Base-by-base conservation (phyloP, 64 coral and sea anemone genomes). In the Trachythela sp. region DNA sequence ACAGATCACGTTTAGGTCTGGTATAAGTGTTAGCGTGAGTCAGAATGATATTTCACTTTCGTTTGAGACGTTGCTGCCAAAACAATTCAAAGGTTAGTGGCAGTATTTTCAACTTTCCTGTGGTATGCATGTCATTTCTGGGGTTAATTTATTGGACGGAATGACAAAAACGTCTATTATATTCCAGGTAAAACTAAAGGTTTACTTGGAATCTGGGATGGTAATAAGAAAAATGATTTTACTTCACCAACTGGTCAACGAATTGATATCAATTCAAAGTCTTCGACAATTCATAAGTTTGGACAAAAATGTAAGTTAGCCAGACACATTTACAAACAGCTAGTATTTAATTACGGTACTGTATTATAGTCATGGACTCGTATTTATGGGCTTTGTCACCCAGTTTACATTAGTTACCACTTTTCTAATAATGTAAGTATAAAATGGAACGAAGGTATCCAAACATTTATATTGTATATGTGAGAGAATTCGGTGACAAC, bases 201-300 rank as follows among this genome's bases (percentile, higher is more conserved):
- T 39, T 80, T 80, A 8, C 75, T 80, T 39, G 75, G 75, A 80
- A 29, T 80, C 13, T 80, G 75, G 75, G 75, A 80, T 38, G 75
- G 20, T 8, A 18, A 80, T 39, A 80, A 30, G 37, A 39, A 36
- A 22, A 80, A 80, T 20, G 75, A 80, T 30, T 39, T 80, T 3
- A 80, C 37, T 1, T 22, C 35, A 39, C 75, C 75, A 17, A 18
- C 2, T 39, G 75, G 75, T 29, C 13, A 80, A 80, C 31, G 10
- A 35, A 80, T 80, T 17, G 75, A 80, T 22, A 80, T 39, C 14
- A 39, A 35, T 37, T 80, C 75, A 80, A 80, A 80, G 15, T 80
- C 75, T 9, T 38, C 15, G 13, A 39, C 4, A 37, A 80, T 80
- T 37, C 75, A 80, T 18, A 37, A 35, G 13, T 80, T 80, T 80